Evolutionary conservation across 2,113 vertebrate species (phyloP).

Genomic region (Panurus biarmicus): DNA sequence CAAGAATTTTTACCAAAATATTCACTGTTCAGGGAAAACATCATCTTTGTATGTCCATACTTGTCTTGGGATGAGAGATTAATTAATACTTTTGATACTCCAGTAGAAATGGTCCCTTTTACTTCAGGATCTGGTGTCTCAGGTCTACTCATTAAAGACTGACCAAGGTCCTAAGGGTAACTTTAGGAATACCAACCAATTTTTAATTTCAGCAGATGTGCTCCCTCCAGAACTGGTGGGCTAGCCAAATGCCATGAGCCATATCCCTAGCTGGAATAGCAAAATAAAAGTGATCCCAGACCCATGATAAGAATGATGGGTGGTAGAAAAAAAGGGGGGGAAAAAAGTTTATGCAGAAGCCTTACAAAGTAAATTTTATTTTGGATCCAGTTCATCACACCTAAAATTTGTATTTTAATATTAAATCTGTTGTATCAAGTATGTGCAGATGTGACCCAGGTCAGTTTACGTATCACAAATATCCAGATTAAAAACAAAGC

Average conservation of each 20-base stretch:
- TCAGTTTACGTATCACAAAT: background rate
- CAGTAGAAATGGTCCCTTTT: background rate
- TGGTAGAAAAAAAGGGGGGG: fast-evolving
- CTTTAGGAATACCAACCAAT: background rate
- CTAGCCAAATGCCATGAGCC: background rate
- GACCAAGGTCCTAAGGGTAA: background rate
- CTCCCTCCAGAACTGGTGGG: background rate
- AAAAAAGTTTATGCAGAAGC: background rate
- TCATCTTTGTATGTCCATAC: background rate
- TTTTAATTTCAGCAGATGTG: background rate
- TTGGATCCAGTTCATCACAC: background rate
- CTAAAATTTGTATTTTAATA: background rate
- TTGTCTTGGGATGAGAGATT: background rate
- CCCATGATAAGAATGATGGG: background rate
- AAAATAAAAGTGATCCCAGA: background rate
- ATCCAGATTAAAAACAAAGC: background rate
- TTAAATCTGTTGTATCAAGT: background rate
- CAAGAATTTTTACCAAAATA: background rate
- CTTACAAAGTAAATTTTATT: background rate
- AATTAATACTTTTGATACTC: background rate
- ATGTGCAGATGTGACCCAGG: background rate
- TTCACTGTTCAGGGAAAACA: background rate
- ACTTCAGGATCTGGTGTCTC: background rate
- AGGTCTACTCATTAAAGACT: background rate
- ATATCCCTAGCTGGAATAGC: background rate